A percentile compares a stretch with the other conserved stretches of the same genome.
These are phyloP conservation scores for Chloroclystis v-ata DNA, from an alignment of 2,888 invertebrate species.

Conservation along the genomic window DNA sequence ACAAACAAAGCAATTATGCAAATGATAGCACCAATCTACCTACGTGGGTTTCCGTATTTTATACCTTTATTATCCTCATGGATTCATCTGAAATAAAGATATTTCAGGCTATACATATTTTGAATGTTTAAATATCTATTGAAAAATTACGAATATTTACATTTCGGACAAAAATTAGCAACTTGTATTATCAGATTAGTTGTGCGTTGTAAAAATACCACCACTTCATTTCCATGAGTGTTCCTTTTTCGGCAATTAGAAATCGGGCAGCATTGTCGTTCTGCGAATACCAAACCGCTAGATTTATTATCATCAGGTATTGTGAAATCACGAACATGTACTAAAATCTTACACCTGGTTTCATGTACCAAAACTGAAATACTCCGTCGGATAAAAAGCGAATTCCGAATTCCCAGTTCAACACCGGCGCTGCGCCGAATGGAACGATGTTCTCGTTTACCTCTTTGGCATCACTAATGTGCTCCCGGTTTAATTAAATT, in stretches of 20 bases:
- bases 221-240: too few relatives aligned
- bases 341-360: too few relatives aligned
- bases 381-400: constrained; percentile 39
- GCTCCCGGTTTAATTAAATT: constrained; percentile 66
- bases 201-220: too few relatives aligned
- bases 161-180: too few relatives aligned
- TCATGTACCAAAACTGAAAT: constrained; percentile 24
- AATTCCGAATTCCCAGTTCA: constrained; percentile 34
- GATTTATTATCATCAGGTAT: too few relatives aligned
- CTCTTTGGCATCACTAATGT: constrained; percentile 51
- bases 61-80: constrained; percentile 19
- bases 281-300: too few relatives aligned
- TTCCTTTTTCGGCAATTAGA: too few relatives aligned
- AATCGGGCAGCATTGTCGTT: too few relatives aligned
- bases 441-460: constrained; percentile 47
- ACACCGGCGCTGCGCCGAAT: constrained; percentile 27
- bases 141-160: too few relatives aligned
- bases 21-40: constrained; percentile 24
- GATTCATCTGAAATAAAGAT: constrained; percentile 14
- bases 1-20: constrained; percentile 37
- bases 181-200: too few relatives aligned
- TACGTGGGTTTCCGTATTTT: neutral
- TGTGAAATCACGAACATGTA: too few relatives aligned
- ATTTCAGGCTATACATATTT: neutral
- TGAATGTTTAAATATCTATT: too few relatives aligned